Conservation (phyloP, 2,888 invertebrate species). For the Tetheella fluctuosa region DNA sequence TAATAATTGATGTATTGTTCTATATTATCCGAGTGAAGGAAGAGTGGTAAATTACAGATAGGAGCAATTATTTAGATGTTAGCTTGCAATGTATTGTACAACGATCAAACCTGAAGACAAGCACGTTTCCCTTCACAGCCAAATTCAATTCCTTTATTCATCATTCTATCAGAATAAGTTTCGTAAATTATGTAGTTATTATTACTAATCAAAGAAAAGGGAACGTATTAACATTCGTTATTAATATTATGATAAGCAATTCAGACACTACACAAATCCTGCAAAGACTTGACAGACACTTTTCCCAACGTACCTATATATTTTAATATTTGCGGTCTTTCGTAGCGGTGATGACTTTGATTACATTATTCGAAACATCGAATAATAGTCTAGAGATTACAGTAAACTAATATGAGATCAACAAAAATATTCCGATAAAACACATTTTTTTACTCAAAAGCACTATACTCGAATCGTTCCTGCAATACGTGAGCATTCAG, state of each 20-base stretch:
- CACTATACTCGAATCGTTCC: conserved; percentile 42
- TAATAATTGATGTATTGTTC: conserved; percentile 38
- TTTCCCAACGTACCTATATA: conserved; percentile 21
- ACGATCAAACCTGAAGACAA: too few species aligned
- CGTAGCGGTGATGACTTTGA: conserved; percentile 29
- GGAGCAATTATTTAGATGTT: neutral
- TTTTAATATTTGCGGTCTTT: conserved; percentile 26
- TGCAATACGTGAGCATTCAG: conserved; percentile 33
- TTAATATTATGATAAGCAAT: neutral
- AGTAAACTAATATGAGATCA: conserved; percentile 31
- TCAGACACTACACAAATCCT: neutral
- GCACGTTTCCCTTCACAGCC: too few species aligned
- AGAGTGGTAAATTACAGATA: neutral
- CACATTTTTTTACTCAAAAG: too few species aligned
- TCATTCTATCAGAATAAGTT: too few species aligned
- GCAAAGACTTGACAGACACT: conserved; percentile 10
- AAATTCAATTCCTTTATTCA: too few species aligned
- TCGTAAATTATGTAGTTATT: too few species aligned
- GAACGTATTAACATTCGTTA: neutral
- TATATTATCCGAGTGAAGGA: conserved; percentile 21
- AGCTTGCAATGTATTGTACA: neutral
- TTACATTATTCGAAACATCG: conserved; percentile 38
- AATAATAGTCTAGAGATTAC: too few species aligned
- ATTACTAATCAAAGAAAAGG: too few species aligned
- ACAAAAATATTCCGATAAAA: conserved; percentile 31